Conservation (phyloP, 2,113 vertebrate species). For the Condylura cristata region DNA sequence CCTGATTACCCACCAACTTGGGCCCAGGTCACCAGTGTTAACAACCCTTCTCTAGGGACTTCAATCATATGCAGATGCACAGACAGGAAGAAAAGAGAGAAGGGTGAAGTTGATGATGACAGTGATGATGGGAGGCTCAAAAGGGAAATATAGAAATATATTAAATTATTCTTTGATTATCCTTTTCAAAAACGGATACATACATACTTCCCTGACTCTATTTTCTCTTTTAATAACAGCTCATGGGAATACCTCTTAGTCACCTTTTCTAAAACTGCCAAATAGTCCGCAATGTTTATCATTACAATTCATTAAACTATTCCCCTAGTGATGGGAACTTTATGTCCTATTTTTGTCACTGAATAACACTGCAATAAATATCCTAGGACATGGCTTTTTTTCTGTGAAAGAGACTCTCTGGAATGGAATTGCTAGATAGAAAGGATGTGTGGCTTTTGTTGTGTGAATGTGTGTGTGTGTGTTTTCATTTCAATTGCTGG, state of each 20-base stretch:
- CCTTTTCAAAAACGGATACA: neutral
- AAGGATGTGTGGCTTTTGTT: neutral
- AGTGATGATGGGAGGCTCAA: neutral
- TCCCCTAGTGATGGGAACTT: neutral
- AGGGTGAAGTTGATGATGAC: too few species aligned
- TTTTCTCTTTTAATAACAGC: neutral
- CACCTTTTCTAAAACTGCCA: neutral
- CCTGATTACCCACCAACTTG: neutral
- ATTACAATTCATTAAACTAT: neutral
- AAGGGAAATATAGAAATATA: neutral
- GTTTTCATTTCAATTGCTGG: constrained; percentile 15
- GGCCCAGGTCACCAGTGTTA: neutral
- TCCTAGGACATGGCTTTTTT: neutral
- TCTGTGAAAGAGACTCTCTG: neutral
- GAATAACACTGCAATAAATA: neutral
- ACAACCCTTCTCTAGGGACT: neutral
- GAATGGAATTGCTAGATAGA: neutral
- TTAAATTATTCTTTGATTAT: neutral
- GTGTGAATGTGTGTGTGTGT: too few species aligned
- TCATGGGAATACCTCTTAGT: neutral
- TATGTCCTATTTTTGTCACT: neutral
- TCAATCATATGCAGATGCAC: neutral
- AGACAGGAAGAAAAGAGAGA: neutral
- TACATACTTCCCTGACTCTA: neutral
- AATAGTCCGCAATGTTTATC: neutral